Evolutionary conservation across 2,888 invertebrate species (phyloP).

Genomic region (Agrochola macilenta): DNA sequence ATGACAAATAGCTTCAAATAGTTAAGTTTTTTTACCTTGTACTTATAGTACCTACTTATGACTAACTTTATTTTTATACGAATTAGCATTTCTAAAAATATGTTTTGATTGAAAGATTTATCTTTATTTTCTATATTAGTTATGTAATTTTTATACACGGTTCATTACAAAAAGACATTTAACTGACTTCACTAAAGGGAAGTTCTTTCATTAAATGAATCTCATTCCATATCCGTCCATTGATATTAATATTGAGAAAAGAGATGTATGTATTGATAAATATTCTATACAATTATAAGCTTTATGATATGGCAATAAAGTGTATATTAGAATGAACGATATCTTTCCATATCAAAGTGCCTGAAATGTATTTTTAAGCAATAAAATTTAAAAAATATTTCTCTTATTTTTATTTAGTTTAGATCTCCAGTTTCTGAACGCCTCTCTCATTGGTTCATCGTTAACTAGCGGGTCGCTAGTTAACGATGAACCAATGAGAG

Average conservation of each 20-base stretch:
- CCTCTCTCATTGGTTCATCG: too few relatives aligned
- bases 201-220: constrained; percentile 28
- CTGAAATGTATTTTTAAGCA: constrained; percentile 57
- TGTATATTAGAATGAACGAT: constrained; percentile 53
- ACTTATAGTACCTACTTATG: constrained; percentile 44
- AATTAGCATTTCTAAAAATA: constrained; percentile 21
- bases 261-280: neutral
- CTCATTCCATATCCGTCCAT: constrained; percentile 40
- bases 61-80: constrained; percentile 40
- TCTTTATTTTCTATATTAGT: constrained; percentile 15
- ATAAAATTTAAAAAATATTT: constrained; percentile 41
- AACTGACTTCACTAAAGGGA: neutral
- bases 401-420: neutral
- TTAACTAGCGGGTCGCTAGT: too few relatives aligned
- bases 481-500: too few relatives aligned
- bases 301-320: constrained; percentile 27
- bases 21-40: constrained; percentile 39
- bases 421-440: neutral
- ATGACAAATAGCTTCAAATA: constrained; percentile 21
- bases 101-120: constrained; percentile 26
- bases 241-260: constrained; percentile 18
- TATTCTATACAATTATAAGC: constrained; percentile 36
- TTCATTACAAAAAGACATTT: constrained; percentile 19
- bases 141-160: constrained; percentile 2
- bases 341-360: constrained; percentile 61